These are phyloP conservation scores for Aplocera efformata DNA, from an alignment of 2,888 invertebrate genomes.

Conservation along the genomic window DNA sequence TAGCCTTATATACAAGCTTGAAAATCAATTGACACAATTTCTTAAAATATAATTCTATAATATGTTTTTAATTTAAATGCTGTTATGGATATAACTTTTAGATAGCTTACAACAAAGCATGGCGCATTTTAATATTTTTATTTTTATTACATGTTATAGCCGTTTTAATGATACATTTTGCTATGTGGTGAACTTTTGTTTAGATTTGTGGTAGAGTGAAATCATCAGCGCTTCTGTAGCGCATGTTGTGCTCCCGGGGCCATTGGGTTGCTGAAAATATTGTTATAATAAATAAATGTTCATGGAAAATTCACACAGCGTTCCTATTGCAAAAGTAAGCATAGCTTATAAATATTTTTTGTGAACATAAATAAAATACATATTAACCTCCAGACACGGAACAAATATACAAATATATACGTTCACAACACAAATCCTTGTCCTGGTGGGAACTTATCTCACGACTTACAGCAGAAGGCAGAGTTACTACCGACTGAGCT, in stretches of 20 bases:
- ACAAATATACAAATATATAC: no score
- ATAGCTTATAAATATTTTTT: no score
- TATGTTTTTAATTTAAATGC: background rate
- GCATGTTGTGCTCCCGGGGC: slow-evolving; percentile 73
- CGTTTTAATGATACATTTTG: background rate
- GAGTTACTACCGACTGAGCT: no score
- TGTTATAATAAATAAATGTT: slow-evolving; percentile 4
- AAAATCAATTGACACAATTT: background rate
- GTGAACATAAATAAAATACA: no score
- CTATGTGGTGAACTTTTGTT: slow-evolving; percentile 2
- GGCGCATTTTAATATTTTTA: slow-evolving; percentile 1
- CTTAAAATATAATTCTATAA: background rate
- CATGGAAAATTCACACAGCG: no score
- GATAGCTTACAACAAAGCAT: no score
- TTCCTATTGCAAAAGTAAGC: background rate
- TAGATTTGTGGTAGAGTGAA: slow-evolving; percentile 39
- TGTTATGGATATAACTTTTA: no score
- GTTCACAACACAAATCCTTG: no score
- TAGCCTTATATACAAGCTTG: background rate
- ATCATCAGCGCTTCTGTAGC: slow-evolving; percentile 73
- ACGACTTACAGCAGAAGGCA: no score
- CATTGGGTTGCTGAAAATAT: slow-evolving; percentile 68
- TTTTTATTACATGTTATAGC: background rate
- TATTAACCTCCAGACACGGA: no score
- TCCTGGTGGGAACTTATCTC: no score